Conservation (phyloP, 1,140 invertebrate genomes). For the Holotrichia oblita region DNA sequence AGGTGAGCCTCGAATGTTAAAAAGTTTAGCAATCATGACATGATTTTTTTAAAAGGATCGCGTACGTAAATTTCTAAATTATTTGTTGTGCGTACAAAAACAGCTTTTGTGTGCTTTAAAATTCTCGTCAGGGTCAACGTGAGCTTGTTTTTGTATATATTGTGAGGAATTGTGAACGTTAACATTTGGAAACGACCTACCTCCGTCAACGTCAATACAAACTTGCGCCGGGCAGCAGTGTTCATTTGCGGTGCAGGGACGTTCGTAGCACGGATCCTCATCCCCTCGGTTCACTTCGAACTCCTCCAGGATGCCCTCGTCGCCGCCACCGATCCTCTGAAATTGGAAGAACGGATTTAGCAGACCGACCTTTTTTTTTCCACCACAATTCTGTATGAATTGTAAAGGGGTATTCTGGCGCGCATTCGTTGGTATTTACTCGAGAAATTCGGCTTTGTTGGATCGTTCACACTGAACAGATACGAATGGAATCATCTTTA, state of each 20-base stretch:
- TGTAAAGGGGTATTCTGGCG: background rate
- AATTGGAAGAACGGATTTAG: constrained; percentile 42
- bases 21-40: background rate
- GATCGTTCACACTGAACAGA: background rate
- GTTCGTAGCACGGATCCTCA: constrained; percentile 70
- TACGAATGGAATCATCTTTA: background rate
- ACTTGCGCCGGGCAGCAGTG: constrained; percentile 79
- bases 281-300: constrained; percentile 61
- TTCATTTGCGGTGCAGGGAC: constrained; percentile 75
- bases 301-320: constrained; percentile 58
- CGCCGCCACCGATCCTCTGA: constrained; percentile 52
- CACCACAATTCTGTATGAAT: background rate
- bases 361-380: background rate
- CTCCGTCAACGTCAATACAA: constrained; percentile 77
- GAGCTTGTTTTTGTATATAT: background rate
- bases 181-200: constrained; percentile 61
- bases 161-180: background rate
- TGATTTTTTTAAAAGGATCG: background rate
- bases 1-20: too few species aligned
- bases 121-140: background rate
- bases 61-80: background rate
- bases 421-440: background rate
- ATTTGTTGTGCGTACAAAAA: background rate
- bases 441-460: background rate
- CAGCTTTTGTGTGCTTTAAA: background rate